These are phyloP conservation scores for Nipponia nippon DNA, from an alignment of 2,113 vertebrate species.

Conservation along the genomic window DNA sequence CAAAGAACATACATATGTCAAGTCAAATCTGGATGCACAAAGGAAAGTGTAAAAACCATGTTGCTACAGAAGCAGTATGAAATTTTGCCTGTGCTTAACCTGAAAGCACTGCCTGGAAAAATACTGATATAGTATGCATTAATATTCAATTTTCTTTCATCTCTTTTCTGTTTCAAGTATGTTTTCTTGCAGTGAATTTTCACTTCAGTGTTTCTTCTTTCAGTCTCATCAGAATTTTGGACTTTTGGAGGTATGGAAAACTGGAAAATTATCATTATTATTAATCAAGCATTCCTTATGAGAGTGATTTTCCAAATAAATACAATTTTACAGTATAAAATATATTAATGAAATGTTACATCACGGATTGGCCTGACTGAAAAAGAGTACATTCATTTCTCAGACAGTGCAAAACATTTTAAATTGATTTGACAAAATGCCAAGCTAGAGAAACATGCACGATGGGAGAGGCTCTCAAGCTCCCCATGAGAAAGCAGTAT, in stretches of 20 bases:
- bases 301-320: not conserved
- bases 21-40: not conserved
- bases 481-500: not conserved
- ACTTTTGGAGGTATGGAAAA: not conserved
- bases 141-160: not conserved
- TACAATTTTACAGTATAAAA: not conserved
- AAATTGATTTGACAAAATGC: not conserved
- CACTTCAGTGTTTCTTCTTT: not conserved
- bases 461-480: not conserved
- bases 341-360: not conserved
- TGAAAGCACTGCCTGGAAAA: not conserved
- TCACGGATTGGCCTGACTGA: not conserved
- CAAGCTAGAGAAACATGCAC: not conserved
- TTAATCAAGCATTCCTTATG: not conserved
- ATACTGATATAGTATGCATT: not conserved
- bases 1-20: not conserved
- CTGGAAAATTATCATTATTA: not conserved
- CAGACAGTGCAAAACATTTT: not conserved
- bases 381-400: not conserved
- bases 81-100: not conserved
- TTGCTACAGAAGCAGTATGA: not conserved
- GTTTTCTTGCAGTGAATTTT: not conserved
- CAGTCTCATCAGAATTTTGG: not conserved
- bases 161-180: not conserved
- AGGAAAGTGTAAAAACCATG: not conserved